A percentile compares a stretch with the other conserved stretches of the same genome.
phyloP scores from a whole-genome alignment of 2,113 vertebrate genomes.

The Rhynchomys soricoides region DNA sequence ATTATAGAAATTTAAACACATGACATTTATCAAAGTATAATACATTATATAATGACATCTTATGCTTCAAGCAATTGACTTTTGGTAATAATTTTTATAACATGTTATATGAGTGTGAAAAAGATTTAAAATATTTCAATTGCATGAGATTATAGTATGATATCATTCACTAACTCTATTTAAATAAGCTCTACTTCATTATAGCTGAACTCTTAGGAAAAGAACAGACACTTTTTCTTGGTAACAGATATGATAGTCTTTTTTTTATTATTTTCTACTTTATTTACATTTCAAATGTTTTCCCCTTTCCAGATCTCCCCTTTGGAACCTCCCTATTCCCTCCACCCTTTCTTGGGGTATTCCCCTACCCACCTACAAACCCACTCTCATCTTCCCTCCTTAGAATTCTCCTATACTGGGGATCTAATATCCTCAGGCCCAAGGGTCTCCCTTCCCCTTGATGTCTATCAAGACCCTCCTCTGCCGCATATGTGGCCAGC shows the following conservation, averaged over 20 bases:
- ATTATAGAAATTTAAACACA: neutral
- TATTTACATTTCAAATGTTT: no score
- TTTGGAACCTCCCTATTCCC: no score
- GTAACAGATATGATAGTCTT: slow-evolving; percentile 48
- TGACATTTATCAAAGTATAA: neutral
- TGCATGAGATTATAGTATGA: neutral
- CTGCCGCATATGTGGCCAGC: no score
- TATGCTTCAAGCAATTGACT: neutral
- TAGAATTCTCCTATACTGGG: no score
- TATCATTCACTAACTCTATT: neutral
- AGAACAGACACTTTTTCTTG: neutral
- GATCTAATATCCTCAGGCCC: no score
- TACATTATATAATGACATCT: neutral
- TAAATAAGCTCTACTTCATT: slow-evolving; percentile 43
- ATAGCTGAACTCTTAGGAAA: neutral
- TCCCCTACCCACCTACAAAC: no score
- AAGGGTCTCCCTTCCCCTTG: no score
- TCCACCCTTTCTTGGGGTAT: no score
- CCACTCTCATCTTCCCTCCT: no score
- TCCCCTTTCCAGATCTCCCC: no score
- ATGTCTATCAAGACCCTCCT: no score
- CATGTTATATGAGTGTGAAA: neutral
- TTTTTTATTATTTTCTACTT: no score
- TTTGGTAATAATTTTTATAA: slow-evolving; percentile 5
- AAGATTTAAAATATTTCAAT: neutral